phyloP scores from a whole-genome alignment of 2,888 invertebrate genomes.

The Cyclophora punctaria region DNA sequence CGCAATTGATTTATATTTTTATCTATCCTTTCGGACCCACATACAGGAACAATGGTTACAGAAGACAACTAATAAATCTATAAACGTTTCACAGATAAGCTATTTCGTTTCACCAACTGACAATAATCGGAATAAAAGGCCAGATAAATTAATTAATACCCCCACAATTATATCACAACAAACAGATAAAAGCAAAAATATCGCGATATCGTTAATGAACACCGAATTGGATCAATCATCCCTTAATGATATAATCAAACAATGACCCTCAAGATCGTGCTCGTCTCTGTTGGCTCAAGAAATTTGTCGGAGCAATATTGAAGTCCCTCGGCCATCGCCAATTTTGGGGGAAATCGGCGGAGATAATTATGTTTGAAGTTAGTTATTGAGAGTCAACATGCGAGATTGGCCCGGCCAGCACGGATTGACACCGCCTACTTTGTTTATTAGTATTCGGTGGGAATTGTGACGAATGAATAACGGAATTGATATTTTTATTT shows the following conservation, averaged over 20 bases:
- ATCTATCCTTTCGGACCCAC: too few species aligned
- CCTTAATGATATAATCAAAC: conserved; percentile 70
- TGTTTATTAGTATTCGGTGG: too few species aligned
- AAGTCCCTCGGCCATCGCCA: conserved; percentile 59
- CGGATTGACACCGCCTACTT: too few species aligned
- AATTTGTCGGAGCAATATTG: conserved; percentile 63
- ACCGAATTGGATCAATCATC: conserved; percentile 64
- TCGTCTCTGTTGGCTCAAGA: conserved; percentile 67
- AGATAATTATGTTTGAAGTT: conserved; percentile 75
- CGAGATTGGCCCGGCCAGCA: conserved; percentile 33
- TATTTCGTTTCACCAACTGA: too few species aligned
- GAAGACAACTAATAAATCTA: too few species aligned
- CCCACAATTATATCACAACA: conserved; percentile 8
- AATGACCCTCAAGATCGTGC: conserved; percentile 60
- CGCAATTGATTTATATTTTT: too few species aligned
- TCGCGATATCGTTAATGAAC: conserved; percentile 31
- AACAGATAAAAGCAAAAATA: conserved; percentile 13
- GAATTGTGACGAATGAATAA: too few species aligned
- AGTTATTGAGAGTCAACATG: conserved; percentile 71
- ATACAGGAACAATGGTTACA: too few species aligned
- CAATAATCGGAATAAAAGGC: too few species aligned
- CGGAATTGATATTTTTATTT: too few species aligned
- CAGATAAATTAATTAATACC: conserved; percentile 7
- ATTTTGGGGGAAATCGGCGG: conserved; percentile 69
- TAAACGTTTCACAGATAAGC: too few species aligned